Percentiles rank a stretch among this genome's conserved stretches.
phyloP scores from a whole-genome alignment of 1,140 invertebrate genomes.

The Ceratosolen fusciceps region DNA sequence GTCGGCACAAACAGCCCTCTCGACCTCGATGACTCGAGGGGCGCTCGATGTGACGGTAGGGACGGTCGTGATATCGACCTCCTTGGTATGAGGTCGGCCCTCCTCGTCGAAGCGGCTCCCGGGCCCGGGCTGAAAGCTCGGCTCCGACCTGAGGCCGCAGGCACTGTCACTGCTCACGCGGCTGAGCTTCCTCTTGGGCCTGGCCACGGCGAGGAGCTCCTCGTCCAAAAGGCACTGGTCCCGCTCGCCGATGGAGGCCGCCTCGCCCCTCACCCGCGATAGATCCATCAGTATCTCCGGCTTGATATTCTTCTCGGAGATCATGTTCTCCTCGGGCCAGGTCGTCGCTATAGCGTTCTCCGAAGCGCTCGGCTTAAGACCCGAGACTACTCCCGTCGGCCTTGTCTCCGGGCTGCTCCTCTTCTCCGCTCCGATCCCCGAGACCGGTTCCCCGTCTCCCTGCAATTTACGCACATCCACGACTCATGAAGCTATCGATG shows the following conservation, averaged over 20 bases:
- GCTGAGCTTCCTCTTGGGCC: constrained; percentile 52
- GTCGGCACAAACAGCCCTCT: background rate
- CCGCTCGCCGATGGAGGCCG: background rate
- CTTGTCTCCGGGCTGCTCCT: background rate
- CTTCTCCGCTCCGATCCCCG: background rate
- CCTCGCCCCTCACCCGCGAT: constrained; percentile 52
- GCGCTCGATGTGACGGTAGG: too few relatives aligned
- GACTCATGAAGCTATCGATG: too few relatives aligned
- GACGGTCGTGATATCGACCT: too few relatives aligned
- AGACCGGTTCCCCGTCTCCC: background rate
- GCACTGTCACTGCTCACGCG: constrained; percentile 55
- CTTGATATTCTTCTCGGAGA: constrained; percentile 63
- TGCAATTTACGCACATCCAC: too few relatives aligned
- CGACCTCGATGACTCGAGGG: background rate
- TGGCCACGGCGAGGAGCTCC: background rate
- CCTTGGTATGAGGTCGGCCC: background rate
- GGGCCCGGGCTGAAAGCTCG: constrained; percentile 18
- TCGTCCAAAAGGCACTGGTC: background rate
- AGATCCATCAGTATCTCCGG: constrained; percentile 64
- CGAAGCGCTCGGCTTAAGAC: constrained; percentile 60
- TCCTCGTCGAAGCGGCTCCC: constrained; percentile 1
- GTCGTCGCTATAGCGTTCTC: constrained; percentile 56
- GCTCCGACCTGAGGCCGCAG: background rate
- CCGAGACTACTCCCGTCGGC: constrained; percentile 35
- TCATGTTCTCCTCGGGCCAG: constrained; percentile 52